Base-by-base conservation (phyloP, 1,140 invertebrate genomes). In the Drosophila persimilis region DNA sequence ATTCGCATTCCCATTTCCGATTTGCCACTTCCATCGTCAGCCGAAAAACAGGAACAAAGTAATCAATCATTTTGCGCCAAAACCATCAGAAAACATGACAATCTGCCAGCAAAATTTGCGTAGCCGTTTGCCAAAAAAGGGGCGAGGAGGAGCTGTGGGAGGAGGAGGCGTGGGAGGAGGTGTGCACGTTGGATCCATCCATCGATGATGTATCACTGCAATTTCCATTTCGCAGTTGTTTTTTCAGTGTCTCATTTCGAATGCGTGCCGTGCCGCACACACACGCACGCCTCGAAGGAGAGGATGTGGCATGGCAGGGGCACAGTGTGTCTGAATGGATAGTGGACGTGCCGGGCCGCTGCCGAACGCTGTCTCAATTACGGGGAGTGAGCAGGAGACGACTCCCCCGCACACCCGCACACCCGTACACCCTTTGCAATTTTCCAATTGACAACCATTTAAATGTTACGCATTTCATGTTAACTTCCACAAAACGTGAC, bases 161-260 rank as follows among this genome's bases (percentile, higher is more conserved):
- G 50, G 11, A 43, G 35, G n/a, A 20, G 26, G 22, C 17, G 17
- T 17, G 17, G 17, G 6, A 22, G 15, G 17, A 17, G 39, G 15
- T 41, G 15, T 15, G 11, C 45, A 54, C 50, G 11, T 46, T 17
- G 31, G 48, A 11, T 4, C 69, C 59, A 85, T 80, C 80, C 80
- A 81, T 88, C 60, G 81, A 75, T 86, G 81, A 86, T 86, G 75
- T 86, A 86, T 86, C 81, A 83, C 83, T 86, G 70, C 79, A 78
- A 88, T 86, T 78, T 72, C 62, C 83, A 86, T 88, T 86, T 88
- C 31, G 47, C 62, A 74, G 53, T 58, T 73, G 79, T 77, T 80
- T 65, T 52, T 69, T 57, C 56, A 50, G 4, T 45, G 8, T 20
- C 62, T 50, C 80, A 85, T 85, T 85, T 77, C 50, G 59, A 70